Percentiles rank a stretch among this genome's conserved stretches.
Evolutionary conservation across 2,113 vertebrate species (phyloP).

Genomic region (Acinonyx jubatus): DNA sequence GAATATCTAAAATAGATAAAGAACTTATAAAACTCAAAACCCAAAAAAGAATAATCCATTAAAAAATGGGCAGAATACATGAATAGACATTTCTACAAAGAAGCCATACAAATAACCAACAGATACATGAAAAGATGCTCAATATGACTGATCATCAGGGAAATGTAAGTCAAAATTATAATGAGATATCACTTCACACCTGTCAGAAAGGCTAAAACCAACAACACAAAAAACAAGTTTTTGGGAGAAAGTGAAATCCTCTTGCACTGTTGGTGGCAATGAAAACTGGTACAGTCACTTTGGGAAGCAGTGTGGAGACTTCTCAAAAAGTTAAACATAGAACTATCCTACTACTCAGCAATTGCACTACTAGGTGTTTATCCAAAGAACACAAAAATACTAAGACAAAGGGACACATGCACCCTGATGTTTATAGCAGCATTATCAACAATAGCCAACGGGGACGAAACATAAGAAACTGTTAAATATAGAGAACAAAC

Average conservation of each 20-base stretch:
- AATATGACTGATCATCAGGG: neutral
- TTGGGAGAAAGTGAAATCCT: neutral
- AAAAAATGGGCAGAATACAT: neutral
- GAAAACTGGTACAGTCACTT: neutral
- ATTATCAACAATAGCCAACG: neutral
- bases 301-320: neutral
- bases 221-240: neutral
- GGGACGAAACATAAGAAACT: no score
- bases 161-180: neutral
- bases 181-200: neutral
- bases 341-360: neutral
- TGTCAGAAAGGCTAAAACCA: neutral
- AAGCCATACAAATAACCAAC: neutral
- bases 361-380: neutral
- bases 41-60: neutral
- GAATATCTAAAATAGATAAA: neutral
- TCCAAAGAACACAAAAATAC: neutral
- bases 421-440: neutral
- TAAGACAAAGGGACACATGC: neutral
- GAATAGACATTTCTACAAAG: neutral
- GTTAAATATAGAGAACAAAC: no score
- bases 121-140: neutral
- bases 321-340: neutral
- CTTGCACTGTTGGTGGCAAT: neutral
- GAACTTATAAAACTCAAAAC: neutral